Evolutionary conservation across 2,113 vertebrate species (phyloP).

Genomic region (Tor tambroides): DNA sequence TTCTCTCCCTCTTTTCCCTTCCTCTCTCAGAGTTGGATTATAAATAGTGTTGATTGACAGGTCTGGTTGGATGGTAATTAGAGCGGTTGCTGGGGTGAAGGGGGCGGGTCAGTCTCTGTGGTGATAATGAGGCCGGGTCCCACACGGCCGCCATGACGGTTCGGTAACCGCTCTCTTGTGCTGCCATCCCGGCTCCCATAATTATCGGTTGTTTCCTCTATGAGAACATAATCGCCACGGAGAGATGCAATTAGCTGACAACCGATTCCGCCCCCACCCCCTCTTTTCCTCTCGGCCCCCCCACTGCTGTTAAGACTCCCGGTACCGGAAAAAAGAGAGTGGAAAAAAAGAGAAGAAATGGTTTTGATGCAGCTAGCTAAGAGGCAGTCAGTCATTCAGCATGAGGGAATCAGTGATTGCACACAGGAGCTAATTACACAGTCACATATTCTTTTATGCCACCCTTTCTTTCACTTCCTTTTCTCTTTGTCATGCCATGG

Average conservation of each 20-base stretch:
- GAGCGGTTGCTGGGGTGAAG: slow-evolving; percentile 56
- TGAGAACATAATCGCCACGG: slow-evolving; percentile 78
- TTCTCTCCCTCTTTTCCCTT: neutral
- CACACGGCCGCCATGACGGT: slow-evolving; percentile 58
- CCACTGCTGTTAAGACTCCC: slow-evolving; percentile 39
- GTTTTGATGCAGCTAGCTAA: slow-evolving; percentile 24
- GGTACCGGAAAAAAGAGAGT: slow-evolving; percentile 36
- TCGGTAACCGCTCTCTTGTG: slow-evolving; percentile 64
- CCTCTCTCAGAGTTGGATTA: slow-evolving; percentile 44
- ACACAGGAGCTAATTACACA: slow-evolving; percentile 42
- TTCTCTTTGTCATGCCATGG: slow-evolving; percentile 50
- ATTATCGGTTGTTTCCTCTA: slow-evolving; percentile 78
- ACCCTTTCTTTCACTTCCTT: slow-evolving; percentile 39
- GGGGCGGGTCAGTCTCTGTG: slow-evolving; percentile 61
- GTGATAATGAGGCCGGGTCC: slow-evolving; percentile 69
- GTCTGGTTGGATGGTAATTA: slow-evolving; percentile 59
- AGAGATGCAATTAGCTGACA: slow-evolving; percentile 76
- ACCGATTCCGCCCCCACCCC: slow-evolving; percentile 35
- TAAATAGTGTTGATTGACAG: slow-evolving; percentile 61
- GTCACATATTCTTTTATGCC: slow-evolving; percentile 37
- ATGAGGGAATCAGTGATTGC: slow-evolving; percentile 44
- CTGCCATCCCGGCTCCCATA: slow-evolving; percentile 64
- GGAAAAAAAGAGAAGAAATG: slow-evolving; percentile 34
- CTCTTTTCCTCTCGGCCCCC: neutral
- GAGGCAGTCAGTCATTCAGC: slow-evolving; percentile 37